Evolutionary conservation across 2,888 invertebrate genomes (phyloP), one percentile per base, ranked within the genome.

Genomic region (Epinotia ramella): DNA sequence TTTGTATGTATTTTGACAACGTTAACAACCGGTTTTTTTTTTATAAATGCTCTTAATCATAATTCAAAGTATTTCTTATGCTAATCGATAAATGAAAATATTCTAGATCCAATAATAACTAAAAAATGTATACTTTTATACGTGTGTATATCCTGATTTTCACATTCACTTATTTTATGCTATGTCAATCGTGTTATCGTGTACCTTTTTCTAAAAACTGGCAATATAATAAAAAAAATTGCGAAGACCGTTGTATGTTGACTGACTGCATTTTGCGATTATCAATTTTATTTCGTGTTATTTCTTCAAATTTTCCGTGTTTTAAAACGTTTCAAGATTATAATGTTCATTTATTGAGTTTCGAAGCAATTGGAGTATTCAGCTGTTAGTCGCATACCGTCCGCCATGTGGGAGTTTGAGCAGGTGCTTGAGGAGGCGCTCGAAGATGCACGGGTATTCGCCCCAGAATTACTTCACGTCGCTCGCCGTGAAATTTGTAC

Each of bases 231-330:
- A 78, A 82, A 87, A 40, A 86, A 89, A 87, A 85, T 49, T 81
- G 85, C 81, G 82, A 84, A 87, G 86, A 86, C 89, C 87, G 89
- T 91, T 90, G 89, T 87, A 90, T 91, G 91, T 90, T 90, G 91
- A 88, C 87, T 89, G 87, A 87, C 85, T 75, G 60, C 75, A 67
- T 76, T 86, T 88, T 87, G 84, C 85, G 84, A 88, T 82, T 87
- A 87, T 82, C 84, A 85, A 85, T 88, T 90, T 88, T 89, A 88
- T 88, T 88, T 89, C 85, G 85, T 86, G 82, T 88, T 84, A 88
- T 86, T 89, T 84, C 82, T 86, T 85, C 49, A 92, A 92, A 92
- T 89, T 92, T 84, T 84, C 84, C 82, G 91, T 88, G 84, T 83
- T 83, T 83, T 80, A 79, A 79, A 80, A 79, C 79, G 80, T 81